A percentile compares a stretch with the other conserved stretches of the same genome.
Evolutionary conservation across 2,888 invertebrate genomes (phyloP).

Genomic region (Ptychoptera contaminata): DNA sequence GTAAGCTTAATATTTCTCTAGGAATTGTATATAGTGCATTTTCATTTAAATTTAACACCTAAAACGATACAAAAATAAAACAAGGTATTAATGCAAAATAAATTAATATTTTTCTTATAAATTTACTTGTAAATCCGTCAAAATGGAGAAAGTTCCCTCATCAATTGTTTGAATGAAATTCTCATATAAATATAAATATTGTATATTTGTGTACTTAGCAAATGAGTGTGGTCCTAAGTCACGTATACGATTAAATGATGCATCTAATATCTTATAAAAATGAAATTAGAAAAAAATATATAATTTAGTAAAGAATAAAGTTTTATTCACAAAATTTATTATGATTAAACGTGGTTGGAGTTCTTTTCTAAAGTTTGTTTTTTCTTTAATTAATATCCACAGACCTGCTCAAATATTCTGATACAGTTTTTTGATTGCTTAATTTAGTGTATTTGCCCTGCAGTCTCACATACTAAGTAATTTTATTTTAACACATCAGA

Average conservation of each 20-base stretch:
- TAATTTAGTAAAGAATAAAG: too few relatives aligned
- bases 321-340: too few relatives aligned
- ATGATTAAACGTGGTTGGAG: too few relatives aligned
- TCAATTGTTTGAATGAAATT: slow-evolving; percentile 3
- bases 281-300: not conserved
- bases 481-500: too few relatives aligned
- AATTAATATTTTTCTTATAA: too few relatives aligned
- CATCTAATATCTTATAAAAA: slow-evolving; percentile 3
- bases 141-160: slow-evolving; percentile 3
- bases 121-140: slow-evolving; percentile 1
- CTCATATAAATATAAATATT: slow-evolving; percentile 4
- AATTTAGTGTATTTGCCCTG: too few relatives aligned
- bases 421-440: too few relatives aligned
- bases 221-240: slow-evolving; percentile 2
- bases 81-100: not conserved
- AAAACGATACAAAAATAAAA: not conserved
- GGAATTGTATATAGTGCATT: slow-evolving; percentile 3
- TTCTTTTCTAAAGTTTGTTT: too few relatives aligned
- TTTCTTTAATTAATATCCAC: too few relatives aligned
- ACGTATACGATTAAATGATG: slow-evolving; percentile 4
- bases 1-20: slow-evolving; percentile 1
- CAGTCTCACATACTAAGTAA: too few relatives aligned
- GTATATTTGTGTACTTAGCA: not conserved
- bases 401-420: too few relatives aligned
- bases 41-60: slow-evolving; percentile 3